Evolutionary conservation across 2,888 invertebrate species (phyloP), one percentile per base, ranked within the genome.

Genomic region (Nemoura dubitans): DNA sequence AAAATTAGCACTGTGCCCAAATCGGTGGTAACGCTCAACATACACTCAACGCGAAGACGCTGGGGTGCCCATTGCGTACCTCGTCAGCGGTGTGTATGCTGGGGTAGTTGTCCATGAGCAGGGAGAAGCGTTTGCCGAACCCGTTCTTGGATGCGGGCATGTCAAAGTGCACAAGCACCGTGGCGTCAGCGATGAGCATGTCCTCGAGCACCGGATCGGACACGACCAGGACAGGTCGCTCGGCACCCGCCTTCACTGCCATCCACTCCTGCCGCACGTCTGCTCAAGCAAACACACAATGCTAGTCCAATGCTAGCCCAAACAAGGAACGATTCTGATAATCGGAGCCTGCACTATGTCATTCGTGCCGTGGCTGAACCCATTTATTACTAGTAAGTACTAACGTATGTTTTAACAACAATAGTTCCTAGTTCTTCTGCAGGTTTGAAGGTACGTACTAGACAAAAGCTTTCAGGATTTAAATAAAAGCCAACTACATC

Each of bases 131-230:
- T 89, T 93, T 94, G 82, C 94, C 94, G 90, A 97, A 97, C 90
- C 93, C 92, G 84, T 95, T 94, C 91, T 95, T 95, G 0, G 90
- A 91, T 30, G 91, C 89, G 0, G 96, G 95, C 88, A 97, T 90
- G 0, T 96, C 95, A 91, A 94, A 96, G 90, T 97, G 96, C 25
- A 97, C 92, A 36, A 97, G 91, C 89, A 94, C 92, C 85, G 94
- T 92, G 0, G 95, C 95, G 90, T 95, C 93, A 0, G 93, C 94
- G 6, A 96, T 92, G 87, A 93, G 93, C 86, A 96, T 90, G 88
- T 95, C 93, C 0, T 92, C 92, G 85, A 96, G 91, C 89, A 94
- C 93, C 21, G 92, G 92, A 90, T 97, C 97, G n/a, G 95, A 94
- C 89, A 95, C 95, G 6, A 97, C 92, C 21, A 96, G 91, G 87